Conservation (phyloP, 2,797 vertebrate species). For the Acipenser oxyrinchus region DNA sequence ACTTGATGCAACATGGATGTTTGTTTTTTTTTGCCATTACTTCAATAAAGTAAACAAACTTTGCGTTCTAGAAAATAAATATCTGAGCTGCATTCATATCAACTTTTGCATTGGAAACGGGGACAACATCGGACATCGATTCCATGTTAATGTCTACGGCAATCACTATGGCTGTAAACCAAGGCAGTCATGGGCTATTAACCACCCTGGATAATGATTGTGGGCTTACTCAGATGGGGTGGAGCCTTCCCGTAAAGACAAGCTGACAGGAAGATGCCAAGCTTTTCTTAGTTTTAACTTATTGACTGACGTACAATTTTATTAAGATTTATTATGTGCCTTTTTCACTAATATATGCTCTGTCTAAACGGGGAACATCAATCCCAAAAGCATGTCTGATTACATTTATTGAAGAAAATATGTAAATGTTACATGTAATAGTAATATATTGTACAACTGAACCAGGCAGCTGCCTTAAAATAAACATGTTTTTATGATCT, state of each 20-base stretch:
- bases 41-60: too few relatives aligned
- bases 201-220: conserved; percentile 32
- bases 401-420: conserved; percentile 47
- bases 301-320: conserved; percentile 57
- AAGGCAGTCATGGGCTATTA: conserved; percentile 28
- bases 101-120: too few relatives aligned
- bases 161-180: too few relatives aligned
- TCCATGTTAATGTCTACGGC: too few relatives aligned
- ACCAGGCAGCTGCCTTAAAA: conserved; percentile 43
- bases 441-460: conserved; percentile 59
- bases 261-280: conserved; percentile 26
- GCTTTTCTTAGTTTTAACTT: conserved; percentile 49
- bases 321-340: conserved; percentile 77
- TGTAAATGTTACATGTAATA: conserved; percentile 58
- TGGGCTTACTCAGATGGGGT: conserved; percentile 18
- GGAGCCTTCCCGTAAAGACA: conserved; percentile 23
- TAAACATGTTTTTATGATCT: conserved; percentile 32
- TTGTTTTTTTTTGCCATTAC: too few relatives aligned
- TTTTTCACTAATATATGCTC: conserved; percentile 66
- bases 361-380: conserved; percentile 61
- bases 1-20: too few relatives aligned
- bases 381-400: conserved; percentile 74
- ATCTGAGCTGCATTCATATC: too few relatives aligned
- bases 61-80: too few relatives aligned
- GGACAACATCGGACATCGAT: too few relatives aligned